Evolutionary conservation across 2,888 invertebrate genomes (phyloP), one percentile per base, ranked within the genome.

Genomic region (Heterodera filipjevi): DNA sequence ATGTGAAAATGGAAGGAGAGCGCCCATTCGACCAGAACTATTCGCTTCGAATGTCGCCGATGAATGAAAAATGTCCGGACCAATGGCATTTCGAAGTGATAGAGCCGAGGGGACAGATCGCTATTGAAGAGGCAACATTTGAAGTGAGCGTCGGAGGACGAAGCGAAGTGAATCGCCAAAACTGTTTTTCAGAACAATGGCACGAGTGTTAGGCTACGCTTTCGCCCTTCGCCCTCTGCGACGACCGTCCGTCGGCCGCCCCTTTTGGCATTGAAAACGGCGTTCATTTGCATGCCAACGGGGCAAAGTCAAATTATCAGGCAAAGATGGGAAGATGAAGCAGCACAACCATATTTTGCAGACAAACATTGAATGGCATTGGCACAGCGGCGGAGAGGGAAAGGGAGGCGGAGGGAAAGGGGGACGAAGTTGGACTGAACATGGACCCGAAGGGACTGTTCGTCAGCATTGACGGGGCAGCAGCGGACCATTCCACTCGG

Each of bases 261-360:
- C 59, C 27, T 27, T 59, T 35, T 75, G 46, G 14, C 22, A 3
- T 30, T 75, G n/a, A 49, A 59, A 44, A 53, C 68, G 44, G 33
- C 35, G 19, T 75, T 75, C 33, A 66, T 75, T 19, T 75, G 75
- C 68, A 75, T 66, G 53, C 66, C 75, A 6, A 33, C 33, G 66
- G 75, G 75, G 22, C 75, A 75, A 35, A 75, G 35, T 53, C 22
- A 46, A 32, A 64, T 64, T 30, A 66, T 66, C 19, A 44, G 68
- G 75, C 59, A 59, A 59, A 22, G 12, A 27, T 8, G 64, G 33
- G 27, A n/a, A 1, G 14, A 22, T 19, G 35, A 12, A 49, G 22
- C 12, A 6, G 16, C 27, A 68, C 68, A 35, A 73, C 0, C 8
- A 39, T 16, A 27, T 12, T 19, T 72, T 72, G 33, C 46, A 73